These are phyloP conservation scores for Hypselothyrea guttata DNA, from an alignment of 2,888 invertebrate genomes.

Conservation along the genomic window DNA sequence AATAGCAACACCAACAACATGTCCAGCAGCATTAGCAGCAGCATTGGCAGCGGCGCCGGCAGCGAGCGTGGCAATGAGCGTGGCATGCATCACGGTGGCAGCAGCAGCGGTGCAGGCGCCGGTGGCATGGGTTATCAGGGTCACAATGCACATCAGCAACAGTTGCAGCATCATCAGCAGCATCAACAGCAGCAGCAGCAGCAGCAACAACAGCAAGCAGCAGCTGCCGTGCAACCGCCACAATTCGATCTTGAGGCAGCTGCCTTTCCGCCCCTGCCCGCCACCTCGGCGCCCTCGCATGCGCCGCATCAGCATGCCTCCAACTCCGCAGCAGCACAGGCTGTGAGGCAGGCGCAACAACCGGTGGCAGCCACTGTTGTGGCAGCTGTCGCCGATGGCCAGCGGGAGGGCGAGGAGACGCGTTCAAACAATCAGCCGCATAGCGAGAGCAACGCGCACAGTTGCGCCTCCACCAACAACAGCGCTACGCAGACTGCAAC, in stretches of 20 bases:
- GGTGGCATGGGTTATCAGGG: slow-evolving; percentile 64
- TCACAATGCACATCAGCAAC: slow-evolving; percentile 69
- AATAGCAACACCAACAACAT: slow-evolving; percentile 41
- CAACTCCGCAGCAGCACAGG: no score
- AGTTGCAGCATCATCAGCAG: slow-evolving; percentile 69
- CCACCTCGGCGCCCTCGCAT: slow-evolving; percentile 78
- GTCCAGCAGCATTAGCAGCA: slow-evolving; percentile 38
- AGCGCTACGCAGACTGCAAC: slow-evolving; percentile 4
- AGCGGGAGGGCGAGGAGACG: slow-evolving; percentile 52
- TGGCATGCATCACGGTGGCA: slow-evolving; percentile 56
- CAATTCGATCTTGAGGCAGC: slow-evolving; percentile 91
- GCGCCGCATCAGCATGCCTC: slow-evolving; percentile 43
- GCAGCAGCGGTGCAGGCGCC: no score
- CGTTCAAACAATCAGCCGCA: slow-evolving; percentile 56
- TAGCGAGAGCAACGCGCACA: slow-evolving; percentile 56
- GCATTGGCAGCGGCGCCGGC: slow-evolving; percentile 26
- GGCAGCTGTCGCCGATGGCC: slow-evolving; percentile 23
- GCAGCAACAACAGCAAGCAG: slow-evolving; percentile 76
- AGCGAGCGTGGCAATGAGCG: slow-evolving; percentile 60
- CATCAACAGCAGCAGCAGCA: no score
- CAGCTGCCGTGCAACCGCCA: slow-evolving; percentile 83
- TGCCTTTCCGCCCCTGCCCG: slow-evolving; percentile 91
- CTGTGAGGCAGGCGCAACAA: slow-evolving; percentile 67
- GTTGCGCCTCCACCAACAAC: slow-evolving; percentile 66
- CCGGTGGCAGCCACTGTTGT: slow-evolving; percentile 33